Evolutionary conservation across 2,888 invertebrate genomes (phyloP).

Genomic region (Invenusta paracnida): DNA sequence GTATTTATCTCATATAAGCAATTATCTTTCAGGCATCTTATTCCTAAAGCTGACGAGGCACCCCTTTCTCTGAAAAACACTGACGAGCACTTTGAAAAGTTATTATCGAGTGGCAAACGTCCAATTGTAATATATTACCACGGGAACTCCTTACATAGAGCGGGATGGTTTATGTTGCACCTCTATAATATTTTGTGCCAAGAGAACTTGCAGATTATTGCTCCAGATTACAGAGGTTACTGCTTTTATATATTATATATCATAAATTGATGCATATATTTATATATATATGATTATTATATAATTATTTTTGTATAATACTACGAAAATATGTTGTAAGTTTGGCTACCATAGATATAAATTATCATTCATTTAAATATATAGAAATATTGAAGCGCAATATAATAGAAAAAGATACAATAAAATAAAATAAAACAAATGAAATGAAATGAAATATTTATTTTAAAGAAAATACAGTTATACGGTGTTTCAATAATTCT

Average conservation of each 20-base stretch:
- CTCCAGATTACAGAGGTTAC: neutral
- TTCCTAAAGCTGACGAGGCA: neutral
- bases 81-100: neutral
- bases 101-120: neutral
- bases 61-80: neutral
- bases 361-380: no score
- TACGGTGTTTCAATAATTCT: no score
- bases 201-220: neutral
- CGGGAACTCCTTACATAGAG: neutral
- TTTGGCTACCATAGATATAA: no score
- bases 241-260: no score
- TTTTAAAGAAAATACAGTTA: no score
- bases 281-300: no score
- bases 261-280: no score
- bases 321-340: neutral
- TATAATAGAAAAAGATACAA: neutral
- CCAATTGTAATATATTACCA: neutral
- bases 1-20: no score
- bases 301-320: no score
- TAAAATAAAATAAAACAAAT: no score
- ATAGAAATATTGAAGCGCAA: neutral
- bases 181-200: neutral
- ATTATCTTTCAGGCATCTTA: slow-evolving; percentile 8
- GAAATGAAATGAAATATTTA: no score
- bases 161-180: neutral